Conservation (phyloP, 2,888 invertebrate species). For the Athalia circularis region DNA sequence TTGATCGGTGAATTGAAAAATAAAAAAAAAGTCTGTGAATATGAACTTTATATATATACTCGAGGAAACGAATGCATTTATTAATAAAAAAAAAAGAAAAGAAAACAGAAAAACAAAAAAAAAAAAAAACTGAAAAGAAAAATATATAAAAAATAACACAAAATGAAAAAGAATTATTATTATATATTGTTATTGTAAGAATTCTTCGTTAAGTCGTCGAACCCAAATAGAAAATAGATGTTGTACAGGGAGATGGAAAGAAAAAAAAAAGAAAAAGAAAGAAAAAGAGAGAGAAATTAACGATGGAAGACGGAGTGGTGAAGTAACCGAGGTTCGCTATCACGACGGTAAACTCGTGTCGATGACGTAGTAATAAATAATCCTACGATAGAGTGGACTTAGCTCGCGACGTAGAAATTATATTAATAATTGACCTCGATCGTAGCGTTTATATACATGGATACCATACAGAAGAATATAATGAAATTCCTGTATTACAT, state of each 20-base stretch:
- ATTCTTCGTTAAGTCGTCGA: conserved; percentile 42
- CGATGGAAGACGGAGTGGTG: conserved; percentile 6
- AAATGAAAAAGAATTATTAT: neutral
- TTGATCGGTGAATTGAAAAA: neutral
- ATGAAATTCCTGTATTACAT: neutral
- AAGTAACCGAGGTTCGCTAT: conserved; percentile 25
- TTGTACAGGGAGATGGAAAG: conserved; percentile 1
- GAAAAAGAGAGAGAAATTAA: neutral
- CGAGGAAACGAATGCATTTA: conserved; percentile 41
- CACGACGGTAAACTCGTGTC: conserved; percentile 38
- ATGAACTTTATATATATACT: conserved; percentile 2
- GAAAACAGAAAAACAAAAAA: neutral
- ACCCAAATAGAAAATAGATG: conserved; percentile 30
- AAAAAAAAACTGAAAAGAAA: too few relatives aligned
- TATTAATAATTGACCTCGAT: conserved; percentile 38
- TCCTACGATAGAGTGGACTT: conserved; percentile 39
- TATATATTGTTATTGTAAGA: conserved; percentile 20
- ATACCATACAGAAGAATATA: conserved; percentile 17
- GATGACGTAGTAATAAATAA: conserved; percentile 26
- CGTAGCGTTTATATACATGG: conserved; percentile 18
- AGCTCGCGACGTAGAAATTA: conserved; percentile 42
- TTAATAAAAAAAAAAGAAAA: neutral
- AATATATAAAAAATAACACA: neutral
- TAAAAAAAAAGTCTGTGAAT: conserved; percentile 1
- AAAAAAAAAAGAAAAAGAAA: conserved; percentile 9